Evolutionary conservation across 2,113 vertebrate species (phyloP).

Genomic region (Zapornia atra): DNA sequence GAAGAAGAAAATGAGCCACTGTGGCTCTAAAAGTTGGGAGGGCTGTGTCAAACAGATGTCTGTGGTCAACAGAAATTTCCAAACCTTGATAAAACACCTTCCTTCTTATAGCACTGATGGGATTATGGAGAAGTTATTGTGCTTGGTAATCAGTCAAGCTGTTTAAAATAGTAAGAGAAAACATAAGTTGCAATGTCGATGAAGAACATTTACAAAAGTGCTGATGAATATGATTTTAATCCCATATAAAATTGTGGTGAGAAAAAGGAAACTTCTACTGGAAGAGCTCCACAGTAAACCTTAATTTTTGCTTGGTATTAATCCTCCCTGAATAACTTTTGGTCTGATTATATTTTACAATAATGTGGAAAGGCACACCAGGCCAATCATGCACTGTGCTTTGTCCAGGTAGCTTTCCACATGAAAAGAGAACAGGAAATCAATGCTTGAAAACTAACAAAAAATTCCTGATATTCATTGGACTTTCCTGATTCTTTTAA

Average conservation of each 20-base stretch:
- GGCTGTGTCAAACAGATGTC: neutral
- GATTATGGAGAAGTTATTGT: constrained; percentile 1
- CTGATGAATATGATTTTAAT: constrained; percentile 62
- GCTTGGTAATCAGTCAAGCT: constrained; percentile 38
- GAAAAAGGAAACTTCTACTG: constrained; percentile 64
- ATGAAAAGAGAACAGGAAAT: constrained; percentile 28
- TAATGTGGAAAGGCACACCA: neutral
- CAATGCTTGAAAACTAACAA: neutral
- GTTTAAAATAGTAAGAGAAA: constrained; percentile 30
- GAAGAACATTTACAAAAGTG: constrained; percentile 33
- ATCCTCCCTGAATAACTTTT: neutral
- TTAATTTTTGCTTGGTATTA: neutral
- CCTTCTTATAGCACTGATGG: neutral
- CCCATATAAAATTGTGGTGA: constrained; percentile 57
- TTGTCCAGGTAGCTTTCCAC: neutral
- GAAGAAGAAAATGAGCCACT: neutral
- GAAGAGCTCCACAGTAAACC: constrained; percentile 42
- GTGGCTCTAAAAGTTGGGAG: neutral
- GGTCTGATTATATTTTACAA: constrained; percentile 11
- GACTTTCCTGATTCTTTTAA: neutral
- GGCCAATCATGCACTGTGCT: neutral
- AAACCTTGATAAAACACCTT: neutral
- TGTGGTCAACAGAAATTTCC: constrained; percentile 2
- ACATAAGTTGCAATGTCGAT: neutral
- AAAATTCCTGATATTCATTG: neutral